Base-by-base conservation (phyloP, 1,140 invertebrate species). In the Platorchestia sp. region DNA sequence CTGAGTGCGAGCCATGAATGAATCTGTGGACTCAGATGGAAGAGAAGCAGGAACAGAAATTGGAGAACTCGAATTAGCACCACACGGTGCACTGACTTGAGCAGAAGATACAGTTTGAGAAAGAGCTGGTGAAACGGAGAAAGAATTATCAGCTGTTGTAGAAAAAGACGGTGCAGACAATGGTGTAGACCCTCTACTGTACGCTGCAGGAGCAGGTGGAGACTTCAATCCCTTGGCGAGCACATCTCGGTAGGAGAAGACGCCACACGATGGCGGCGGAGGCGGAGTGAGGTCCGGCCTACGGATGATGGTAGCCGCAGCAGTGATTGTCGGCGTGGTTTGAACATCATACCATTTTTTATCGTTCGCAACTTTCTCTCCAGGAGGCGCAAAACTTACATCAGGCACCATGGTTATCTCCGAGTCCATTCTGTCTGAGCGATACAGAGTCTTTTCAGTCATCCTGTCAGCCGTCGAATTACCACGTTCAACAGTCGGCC, bases 271-370 rank as follows among this genome's bases (percentile, higher is more conserved):
- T 22, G 91, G 91, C 14, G 91, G 91, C 3, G 91, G 91, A 45
- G 91, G 91, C 10, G 91, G 91, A 10, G 91, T 93, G 3, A 93
- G n/a, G 40, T 93, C 91, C 7, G 91, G 91, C 40, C 91, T 45
- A 10, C 91, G 41, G n/a, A 93, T 93, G 44, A 93, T 93, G 22
- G 91, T 93, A 10, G 91, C 91, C 3, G 91, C 91, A 93, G 91
- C 91, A 47, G 91, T 93, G 45, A 93, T 93, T 45, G 91, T 93
- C 10, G 91, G 91, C 7, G 91, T 45, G 10, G n/a, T 86, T 86
- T 86, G 87, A 42, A 89, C 87, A 41, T 89, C 87, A 89, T 10
- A 42, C 41, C 41, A 0, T 89, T 14, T 89, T 27, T 42, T 42
- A 10, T 89, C 87, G 14, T 44, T n/a, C 5, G 10, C 10, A 86